These are phyloP conservation scores for Sander vitreus DNA, from an alignment of 2,113 vertebrate genomes.

Conservation along the genomic window DNA sequence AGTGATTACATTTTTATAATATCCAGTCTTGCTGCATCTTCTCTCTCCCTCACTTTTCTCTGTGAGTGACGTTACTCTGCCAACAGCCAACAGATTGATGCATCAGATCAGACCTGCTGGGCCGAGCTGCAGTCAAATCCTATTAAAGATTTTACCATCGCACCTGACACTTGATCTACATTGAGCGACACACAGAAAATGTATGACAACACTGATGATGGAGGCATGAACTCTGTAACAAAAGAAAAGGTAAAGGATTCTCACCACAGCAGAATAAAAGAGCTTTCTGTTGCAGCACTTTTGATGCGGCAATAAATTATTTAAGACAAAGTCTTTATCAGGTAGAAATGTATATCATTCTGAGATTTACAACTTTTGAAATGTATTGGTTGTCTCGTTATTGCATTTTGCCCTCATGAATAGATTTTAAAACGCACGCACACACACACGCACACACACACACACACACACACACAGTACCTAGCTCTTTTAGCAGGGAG, in stretches of 20 bases:
- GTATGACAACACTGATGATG: background rate
- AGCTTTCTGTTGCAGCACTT: background rate
- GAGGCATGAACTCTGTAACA: background rate
- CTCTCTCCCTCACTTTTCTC: background rate
- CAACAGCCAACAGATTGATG: slow-evolving; percentile 15
- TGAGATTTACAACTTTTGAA: background rate
- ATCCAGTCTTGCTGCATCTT: background rate
- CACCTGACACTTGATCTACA: slow-evolving; percentile 28
- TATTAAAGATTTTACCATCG: slow-evolving; percentile 26
- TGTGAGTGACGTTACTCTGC: background rate
- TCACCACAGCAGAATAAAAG: background rate
- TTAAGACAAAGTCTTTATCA: background rate
- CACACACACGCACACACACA: slow-evolving; percentile 23
- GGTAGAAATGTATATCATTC: slow-evolving; percentile 4
- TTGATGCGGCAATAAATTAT: background rate
- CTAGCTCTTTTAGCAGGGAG: slow-evolving; percentile 94
- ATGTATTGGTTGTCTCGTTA: background rate
- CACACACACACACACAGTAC: slow-evolving; percentile 77
- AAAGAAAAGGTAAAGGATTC: background rate
- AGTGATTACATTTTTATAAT: slow-evolving; percentile 11
- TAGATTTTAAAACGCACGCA: background rate
- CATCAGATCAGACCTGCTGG: slow-evolving; percentile 23
- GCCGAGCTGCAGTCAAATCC: slow-evolving; percentile 24
- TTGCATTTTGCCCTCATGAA: slow-evolving; percentile 6
- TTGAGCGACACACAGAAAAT: background rate